Evolutionary conservation across 2,113 vertebrate species (phyloP).

Genomic region (Xiphophorus hellerii): DNA sequence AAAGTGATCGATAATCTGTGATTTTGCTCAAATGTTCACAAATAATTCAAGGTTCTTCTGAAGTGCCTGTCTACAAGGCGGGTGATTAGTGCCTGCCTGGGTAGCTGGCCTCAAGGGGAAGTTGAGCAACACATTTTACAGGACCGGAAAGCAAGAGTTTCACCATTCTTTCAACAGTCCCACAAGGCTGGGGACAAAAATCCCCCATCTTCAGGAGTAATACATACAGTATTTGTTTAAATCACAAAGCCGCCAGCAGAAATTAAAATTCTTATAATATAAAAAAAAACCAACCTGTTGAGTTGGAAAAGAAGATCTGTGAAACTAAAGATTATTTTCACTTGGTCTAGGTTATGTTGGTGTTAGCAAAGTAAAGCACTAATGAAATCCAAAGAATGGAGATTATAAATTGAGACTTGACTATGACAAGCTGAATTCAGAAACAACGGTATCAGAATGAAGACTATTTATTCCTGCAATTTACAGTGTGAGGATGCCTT

Average conservation of each 20-base stretch:
- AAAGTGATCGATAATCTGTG: neutral
- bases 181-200: neutral
- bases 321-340: neutral
- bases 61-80: constrained; percentile 4
- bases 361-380: neutral
- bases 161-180: constrained; percentile 53
- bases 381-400: neutral
- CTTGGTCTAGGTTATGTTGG: neutral
- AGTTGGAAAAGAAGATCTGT: neutral
- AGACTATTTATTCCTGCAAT: neutral
- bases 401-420: neutral
- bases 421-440: neutral
- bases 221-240: neutral
- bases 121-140: constrained; percentile 68
- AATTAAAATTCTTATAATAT: neutral
- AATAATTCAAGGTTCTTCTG: neutral
- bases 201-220: neutral
- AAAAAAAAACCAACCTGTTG: neutral
- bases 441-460: neutral
- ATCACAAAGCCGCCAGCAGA: neutral
- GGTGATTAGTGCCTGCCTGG: constrained; percentile 5
- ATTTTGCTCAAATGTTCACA: neutral
- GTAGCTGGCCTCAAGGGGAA: constrained; percentile 59
- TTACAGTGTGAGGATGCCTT: neutral
- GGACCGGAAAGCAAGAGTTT: constrained; percentile 71